Evolutionary conservation across 2,113 vertebrate genomes (phyloP), one percentile per base, ranked within the genome.

Genomic region (Amphiprion ocellaris): DNA sequence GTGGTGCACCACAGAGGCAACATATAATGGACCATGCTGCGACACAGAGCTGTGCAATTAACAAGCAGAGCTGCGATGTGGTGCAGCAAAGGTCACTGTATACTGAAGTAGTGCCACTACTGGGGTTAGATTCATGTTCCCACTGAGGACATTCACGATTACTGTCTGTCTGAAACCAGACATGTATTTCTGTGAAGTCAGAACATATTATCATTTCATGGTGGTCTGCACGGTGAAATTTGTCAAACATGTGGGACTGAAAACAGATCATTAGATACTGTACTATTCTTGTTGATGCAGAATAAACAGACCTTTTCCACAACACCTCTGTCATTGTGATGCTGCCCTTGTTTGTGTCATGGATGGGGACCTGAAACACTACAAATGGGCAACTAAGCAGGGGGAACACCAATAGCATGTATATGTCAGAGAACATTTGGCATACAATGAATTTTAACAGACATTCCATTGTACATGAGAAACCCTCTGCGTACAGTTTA

Each of bases 341-440:
- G 64, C 81, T 70, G 69, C 30, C 30, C 30, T 30, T 30, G 54
- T 81, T 81, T 66, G 37, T 41, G 64, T 62, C 26, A 12, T 59
- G 66, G 46, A 63, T 1, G 16, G 14, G 5, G 47, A 65, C 56
- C 69, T 74, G 33, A 10, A 37, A 37, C 30, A 30, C 30, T 30
- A 37, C 33, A 37, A 37, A 37, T 10, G 8, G 30, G 30, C 6
- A 6, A 30, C 30, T 30, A 30, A 30, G 30, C 30, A 30, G 30
- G 5, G 30, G 1, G 30, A 30, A 37, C 33, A 37, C 10, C 33
- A 10, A 8, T 37, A 37, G 33, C 33, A 37, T 37, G 8, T 37
- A 10, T 10, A 7, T 10, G 6, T 8, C 33, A 37, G 33, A 10
- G 33, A 37, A 30, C 30, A 30, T 4, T 5, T 30, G 30, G 33